Base-by-base conservation (phyloP, 2,888 invertebrate genomes). In the Cephus spinipes region DNA sequence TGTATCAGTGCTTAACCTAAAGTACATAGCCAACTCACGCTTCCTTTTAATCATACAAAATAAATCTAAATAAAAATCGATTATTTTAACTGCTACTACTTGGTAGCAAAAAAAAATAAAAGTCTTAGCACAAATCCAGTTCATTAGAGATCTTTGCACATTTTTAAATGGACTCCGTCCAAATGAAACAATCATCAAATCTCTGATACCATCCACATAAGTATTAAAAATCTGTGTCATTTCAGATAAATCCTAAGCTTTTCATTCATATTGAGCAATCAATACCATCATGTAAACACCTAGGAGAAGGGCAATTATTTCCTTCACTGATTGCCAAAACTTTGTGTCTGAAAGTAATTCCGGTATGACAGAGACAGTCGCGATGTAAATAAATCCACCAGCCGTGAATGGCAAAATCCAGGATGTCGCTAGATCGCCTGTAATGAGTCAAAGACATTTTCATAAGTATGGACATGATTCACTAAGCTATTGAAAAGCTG, bases 341-440 rank as follows among this genome's bases (percentile, higher is more conserved):
- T 96, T 97, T 55, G 94, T 94, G 88, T 98, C 98, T 90, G 97
- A 97, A 83, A 99, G 93, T 74, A 99, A 93, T 92, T 99, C 99
- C 12, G 99, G 99, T 89, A 99, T 97, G 33, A 99, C 98, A 82
- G 99, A 99, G 0, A 99, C 99, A 31, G 99, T 98, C 32, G 99
- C 99, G 87, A 99, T 99, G 92, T 99, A 99, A 91, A 99, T 99
- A 91, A 99, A 99, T n/a, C 99, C 98, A 82, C 98, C 99, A 73
- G 99, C 99, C 34, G 99, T 99, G 87, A 99, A 99, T 23, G 99
- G 99, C 78, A 99, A 93, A 77, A 99, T 97, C 95, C 98, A 97
- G 11, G 95, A 94, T 12, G 96, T 95, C 1, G 97, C 96, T 81
- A 96, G 92, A 76, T 93, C 93, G 79, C 95, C 95, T 89, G 93